A percentile compares a stretch with the other conserved stretches of the same genome.
These are phyloP conservation scores for Gobio gobio DNA, from an alignment of 2,113 vertebrate genomes.

Conservation along the genomic window DNA sequence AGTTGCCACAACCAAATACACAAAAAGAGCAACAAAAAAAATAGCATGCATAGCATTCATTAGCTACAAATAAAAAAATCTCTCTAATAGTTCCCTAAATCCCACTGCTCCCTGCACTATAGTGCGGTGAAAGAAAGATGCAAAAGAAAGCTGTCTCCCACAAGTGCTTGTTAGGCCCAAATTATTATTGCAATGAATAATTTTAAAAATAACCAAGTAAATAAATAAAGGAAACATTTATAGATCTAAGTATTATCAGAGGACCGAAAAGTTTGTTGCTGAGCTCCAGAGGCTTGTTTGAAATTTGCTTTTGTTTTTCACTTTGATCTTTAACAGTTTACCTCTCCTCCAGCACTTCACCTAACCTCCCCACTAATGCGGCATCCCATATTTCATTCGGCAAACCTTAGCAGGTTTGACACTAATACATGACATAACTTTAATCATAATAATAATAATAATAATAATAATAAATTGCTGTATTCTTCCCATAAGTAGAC, in stretches of 20 bases:
- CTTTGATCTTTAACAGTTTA: constrained; percentile 83
- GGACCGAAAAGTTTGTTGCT: constrained; percentile 76
- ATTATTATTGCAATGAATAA: constrained; percentile 85
- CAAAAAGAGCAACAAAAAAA: constrained; percentile 72
- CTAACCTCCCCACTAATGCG: constrained; percentile 62
- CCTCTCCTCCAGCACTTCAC: constrained; percentile 71
- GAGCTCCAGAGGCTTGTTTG: constrained; percentile 71
- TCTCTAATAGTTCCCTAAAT: constrained; percentile 81
- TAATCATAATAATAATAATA: neutral
- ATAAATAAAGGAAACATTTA: constrained; percentile 80
- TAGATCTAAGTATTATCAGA: constrained; percentile 78
- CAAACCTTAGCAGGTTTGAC: neutral
- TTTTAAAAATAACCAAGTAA: constrained; percentile 81
- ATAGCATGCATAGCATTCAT: constrained; percentile 81
- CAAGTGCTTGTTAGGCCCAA: constrained; percentile 93
- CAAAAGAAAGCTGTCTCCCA: constrained; percentile 83
- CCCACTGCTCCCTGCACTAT: constrained; percentile 84
- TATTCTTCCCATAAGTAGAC: neutral
- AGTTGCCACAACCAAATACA: constrained; percentile 73
- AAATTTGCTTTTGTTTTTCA: constrained; percentile 74
- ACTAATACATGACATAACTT: neutral
- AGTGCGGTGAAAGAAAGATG: constrained; percentile 66
- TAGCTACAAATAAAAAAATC: constrained; percentile 86
- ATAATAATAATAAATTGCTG: neutral
- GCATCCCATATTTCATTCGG: neutral